A percentile compares a stretch with the other conserved stretches of the same genome.
Conservation (phyloP, 2,113 vertebrate genomes). For the Dipodomys ordii region DNA sequence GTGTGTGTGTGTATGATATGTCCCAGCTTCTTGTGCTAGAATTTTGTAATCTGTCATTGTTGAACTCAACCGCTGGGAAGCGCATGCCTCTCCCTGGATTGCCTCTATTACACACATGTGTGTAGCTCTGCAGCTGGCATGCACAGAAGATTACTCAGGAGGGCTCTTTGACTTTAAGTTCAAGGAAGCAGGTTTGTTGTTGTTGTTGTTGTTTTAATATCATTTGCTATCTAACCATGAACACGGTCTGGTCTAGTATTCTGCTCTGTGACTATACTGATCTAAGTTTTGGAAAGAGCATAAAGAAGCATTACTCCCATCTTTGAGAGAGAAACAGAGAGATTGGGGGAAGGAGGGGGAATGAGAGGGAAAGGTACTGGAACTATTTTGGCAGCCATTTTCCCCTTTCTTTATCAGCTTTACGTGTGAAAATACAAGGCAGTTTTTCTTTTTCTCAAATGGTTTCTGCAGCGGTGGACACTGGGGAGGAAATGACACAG, state of each 20-base stretch:
- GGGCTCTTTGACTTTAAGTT: conserved; percentile 72
- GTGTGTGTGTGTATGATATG: not conserved
- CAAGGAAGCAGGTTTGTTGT: conserved; percentile 49
- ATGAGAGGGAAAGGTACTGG: not conserved
- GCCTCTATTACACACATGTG: not conserved
- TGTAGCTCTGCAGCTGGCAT: not conserved
- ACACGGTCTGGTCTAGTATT: not conserved
- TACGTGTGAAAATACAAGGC: not conserved
- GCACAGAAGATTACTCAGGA: not conserved
- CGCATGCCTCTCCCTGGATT: not conserved
- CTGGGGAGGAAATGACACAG: not conserved
- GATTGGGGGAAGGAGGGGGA: no score
- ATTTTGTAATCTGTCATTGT: conserved; percentile 71
- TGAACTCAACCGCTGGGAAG: conserved; percentile 66
- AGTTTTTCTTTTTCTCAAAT: not conserved
- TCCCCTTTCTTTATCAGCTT: conserved; percentile 43
- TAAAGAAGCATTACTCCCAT: not conserved
- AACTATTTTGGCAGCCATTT: not conserved
- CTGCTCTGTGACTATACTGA: not conserved
- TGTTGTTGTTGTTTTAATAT: not conserved
- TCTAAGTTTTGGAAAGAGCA: not conserved
- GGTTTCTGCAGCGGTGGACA: not conserved
- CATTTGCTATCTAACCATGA: conserved; percentile 35
- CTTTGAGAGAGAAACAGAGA: no score
- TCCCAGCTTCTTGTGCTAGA: conserved; percentile 29